phyloP scores from a whole-genome alignment of 92 coral and sea anemone genomes.

The Siderastrea radians region DNA sequence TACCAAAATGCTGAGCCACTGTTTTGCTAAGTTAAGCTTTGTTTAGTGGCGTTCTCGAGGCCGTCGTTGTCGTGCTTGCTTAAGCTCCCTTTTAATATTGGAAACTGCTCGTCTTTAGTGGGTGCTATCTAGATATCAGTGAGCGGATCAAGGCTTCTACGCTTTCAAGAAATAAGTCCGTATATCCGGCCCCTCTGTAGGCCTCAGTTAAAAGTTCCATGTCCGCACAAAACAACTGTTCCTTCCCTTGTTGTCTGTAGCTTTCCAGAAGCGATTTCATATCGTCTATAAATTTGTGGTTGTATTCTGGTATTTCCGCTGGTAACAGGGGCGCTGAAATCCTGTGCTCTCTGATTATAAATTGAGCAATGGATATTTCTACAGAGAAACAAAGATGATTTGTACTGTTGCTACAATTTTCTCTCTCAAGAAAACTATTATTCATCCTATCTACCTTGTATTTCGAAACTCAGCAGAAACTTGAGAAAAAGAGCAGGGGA shows the following conservation, averaged over 20 bases:
- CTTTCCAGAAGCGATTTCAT: constrained; percentile 72
- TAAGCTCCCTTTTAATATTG: not conserved
- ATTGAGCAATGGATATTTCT: constrained; percentile 84
- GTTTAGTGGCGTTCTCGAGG: too few relatives aligned
- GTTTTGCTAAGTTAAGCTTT: too few relatives aligned
- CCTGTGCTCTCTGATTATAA: constrained; percentile 70
- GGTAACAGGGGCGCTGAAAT: constrained; percentile 49
- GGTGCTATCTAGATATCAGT: constrained; percentile 30
- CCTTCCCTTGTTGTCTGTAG: constrained; percentile 77
- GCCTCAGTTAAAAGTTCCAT: constrained; percentile 73
- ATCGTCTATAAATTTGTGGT: constrained; percentile 68
- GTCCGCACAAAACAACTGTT: constrained; percentile 63
- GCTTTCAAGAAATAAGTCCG: constrained; percentile 78
- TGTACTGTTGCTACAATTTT: not conserved
- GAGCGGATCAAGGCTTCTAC: constrained; percentile 72
- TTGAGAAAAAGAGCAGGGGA: too few relatives aligned
- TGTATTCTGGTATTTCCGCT: constrained; percentile 69
- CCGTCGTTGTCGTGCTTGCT: too few relatives aligned
- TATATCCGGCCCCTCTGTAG: constrained; percentile 78
- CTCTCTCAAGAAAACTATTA: too few relatives aligned
- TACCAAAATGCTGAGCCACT: too few relatives aligned
- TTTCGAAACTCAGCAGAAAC: too few relatives aligned
- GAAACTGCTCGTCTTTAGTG: constrained; percentile 13
- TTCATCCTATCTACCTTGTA: too few relatives aligned
- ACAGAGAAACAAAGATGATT: constrained; percentile 29